Evolutionary conservation across 2,797 vertebrate species (phyloP).

Genomic region (Limosa lapponica): DNA sequence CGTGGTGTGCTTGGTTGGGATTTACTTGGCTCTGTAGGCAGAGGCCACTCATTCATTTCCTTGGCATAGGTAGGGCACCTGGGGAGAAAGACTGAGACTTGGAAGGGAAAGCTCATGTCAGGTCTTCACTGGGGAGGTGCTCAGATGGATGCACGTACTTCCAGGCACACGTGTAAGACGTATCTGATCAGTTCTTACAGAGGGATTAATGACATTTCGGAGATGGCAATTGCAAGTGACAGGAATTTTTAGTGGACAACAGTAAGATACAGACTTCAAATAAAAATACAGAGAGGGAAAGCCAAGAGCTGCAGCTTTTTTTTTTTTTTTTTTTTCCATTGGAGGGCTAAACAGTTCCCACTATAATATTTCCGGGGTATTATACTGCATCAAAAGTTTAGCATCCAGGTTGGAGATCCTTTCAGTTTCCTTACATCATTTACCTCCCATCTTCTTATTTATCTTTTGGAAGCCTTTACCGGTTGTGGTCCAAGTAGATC

Average conservation of each 20-base stretch:
- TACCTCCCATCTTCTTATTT: neutral
- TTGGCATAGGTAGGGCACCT: neutral
- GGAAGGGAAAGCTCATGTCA: neutral
- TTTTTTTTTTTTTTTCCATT: neutral
- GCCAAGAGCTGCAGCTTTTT: neutral
- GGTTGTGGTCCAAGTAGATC: neutral
- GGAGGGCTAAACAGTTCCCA: neutral
- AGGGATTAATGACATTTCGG: neutral
- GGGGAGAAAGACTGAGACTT: neutral
- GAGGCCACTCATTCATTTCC: neutral
- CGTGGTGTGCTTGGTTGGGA: neutral
- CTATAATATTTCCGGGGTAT: neutral
- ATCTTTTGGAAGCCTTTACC: neutral
- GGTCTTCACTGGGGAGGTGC: neutral
- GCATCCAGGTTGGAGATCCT: neutral
- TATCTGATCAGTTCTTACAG: neutral
- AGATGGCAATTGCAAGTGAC: accelerated
- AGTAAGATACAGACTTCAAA: neutral
- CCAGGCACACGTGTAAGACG: neutral
- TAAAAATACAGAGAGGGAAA: neutral
- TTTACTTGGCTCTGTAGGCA: neutral
- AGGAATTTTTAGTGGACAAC: neutral
- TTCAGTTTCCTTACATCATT: neutral
- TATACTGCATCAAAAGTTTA: neutral
- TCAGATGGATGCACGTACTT: neutral